Conservation (phyloP, 2,888 invertebrate species). For the Rhyacophila evoluta region DNA sequence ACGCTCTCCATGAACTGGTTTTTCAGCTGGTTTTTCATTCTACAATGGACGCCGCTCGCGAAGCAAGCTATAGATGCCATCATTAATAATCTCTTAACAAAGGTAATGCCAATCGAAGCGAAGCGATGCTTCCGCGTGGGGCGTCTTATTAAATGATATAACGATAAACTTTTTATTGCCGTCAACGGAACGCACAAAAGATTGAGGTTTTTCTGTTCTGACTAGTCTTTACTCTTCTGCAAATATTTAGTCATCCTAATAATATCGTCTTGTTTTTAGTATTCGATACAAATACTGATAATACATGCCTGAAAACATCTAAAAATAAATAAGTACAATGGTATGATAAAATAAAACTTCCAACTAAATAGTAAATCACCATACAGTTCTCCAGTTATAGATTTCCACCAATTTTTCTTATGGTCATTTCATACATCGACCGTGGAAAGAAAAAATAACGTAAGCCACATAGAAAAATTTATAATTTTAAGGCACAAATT, state of each 20-base stretch:
- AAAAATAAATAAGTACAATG: too few relatives aligned
- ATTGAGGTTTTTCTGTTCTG: neutral
- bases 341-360: too few relatives aligned
- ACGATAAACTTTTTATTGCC: constrained; percentile 48
- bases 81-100: constrained; percentile 57
- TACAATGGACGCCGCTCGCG: neutral
- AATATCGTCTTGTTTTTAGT: neutral
- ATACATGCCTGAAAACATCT: too few relatives aligned
- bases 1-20: neutral
- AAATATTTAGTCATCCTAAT: neutral
- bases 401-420: too few relatives aligned
- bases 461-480: too few relatives aligned
- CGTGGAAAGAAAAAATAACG: too few relatives aligned
- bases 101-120: constrained; percentile 58
- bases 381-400: too few relatives aligned
- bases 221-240: neutral
- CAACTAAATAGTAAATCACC: too few relatives aligned
- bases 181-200: constrained; percentile 40
- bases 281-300: too few relatives aligned
- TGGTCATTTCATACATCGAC: too few relatives aligned
- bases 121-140: constrained; percentile 17
- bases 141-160: constrained; percentile 43
- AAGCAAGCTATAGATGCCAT: constrained; percentile 46
- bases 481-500: too few relatives aligned
- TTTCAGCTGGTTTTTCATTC: neutral